Percentiles rank a stretch among this genome's conserved stretches.
These are phyloP conservation scores for Hylomyscus alleni DNA, from an alignment of 2,797 vertebrate species.

Conservation along the genomic window DNA sequence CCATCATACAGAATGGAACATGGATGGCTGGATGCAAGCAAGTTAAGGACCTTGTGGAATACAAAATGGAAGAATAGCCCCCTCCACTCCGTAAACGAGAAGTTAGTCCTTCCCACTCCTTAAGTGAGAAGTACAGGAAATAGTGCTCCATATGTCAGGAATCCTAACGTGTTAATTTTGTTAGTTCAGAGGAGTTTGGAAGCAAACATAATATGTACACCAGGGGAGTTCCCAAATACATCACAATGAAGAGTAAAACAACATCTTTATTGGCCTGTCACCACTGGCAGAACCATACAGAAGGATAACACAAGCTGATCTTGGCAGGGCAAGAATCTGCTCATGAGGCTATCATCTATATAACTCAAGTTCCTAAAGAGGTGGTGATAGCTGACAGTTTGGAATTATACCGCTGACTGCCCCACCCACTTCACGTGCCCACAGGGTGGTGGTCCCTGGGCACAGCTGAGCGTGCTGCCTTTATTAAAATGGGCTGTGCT, in stretches of 20 bases:
- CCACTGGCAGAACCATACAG: not conserved
- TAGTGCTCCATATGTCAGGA: not conserved
- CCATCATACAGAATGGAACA: not conserved
- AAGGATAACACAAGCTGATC: not conserved
- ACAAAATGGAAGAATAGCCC: not conserved
- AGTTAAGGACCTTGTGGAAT: not conserved
- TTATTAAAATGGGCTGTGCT: not conserved
- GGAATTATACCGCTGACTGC: not conserved
- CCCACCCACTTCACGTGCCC: rapidly evolving
- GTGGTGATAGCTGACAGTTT: not conserved
- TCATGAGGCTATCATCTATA: not conserved
- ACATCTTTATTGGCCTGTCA: not conserved
- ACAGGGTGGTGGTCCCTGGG: not conserved
- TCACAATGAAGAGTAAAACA: not conserved
- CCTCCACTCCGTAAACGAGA: not conserved
- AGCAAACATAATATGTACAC: not conserved
- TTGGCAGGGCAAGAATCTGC: not conserved
- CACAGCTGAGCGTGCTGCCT: rapidly evolving
- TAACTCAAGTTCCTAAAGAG: not conserved
- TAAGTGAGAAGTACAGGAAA: not conserved
- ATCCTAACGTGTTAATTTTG: not conserved
- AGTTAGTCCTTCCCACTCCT: not conserved
- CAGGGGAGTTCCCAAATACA: not conserved
- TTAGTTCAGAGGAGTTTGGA: not conserved
- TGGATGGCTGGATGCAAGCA: not conserved